These are phyloP conservation scores for Anthoscopus minutus DNA, from an alignment of 2,113 vertebrate genomes.

Conservation along the genomic window DNA sequence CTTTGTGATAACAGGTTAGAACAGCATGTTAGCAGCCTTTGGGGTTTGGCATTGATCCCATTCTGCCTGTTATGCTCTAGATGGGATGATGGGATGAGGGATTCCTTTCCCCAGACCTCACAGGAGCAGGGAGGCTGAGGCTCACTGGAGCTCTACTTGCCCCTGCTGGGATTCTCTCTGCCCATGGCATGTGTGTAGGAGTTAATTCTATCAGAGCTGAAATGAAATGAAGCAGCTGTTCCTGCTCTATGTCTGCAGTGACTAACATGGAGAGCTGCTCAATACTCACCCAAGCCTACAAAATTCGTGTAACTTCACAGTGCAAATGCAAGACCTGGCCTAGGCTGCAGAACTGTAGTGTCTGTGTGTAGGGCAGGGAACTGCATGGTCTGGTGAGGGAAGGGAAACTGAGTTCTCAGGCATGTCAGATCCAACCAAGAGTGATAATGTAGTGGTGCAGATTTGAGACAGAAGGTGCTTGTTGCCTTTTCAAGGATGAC, in stretches of 20 bases:
- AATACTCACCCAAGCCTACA: neutral
- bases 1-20: neutral
- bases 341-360: neutral
- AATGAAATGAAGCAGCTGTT: neutral
- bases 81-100: neutral
- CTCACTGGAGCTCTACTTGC: neutral
- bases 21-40: neutral
- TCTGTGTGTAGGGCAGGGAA: neutral
- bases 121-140: neutral
- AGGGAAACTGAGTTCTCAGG: rapidly evolving
- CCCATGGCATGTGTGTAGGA: rapidly evolving
- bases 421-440: neutral
- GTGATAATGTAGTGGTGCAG: neutral
- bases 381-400: neutral
- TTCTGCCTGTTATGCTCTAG: neutral
- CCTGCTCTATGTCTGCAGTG: neutral
- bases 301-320: neutral
- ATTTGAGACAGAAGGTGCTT: neutral
- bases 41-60: rapidly evolving
- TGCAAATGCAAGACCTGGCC: neutral
- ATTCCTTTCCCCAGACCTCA: neutral
- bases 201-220: neutral
- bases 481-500: neutral
- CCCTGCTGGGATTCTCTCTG: neutral
- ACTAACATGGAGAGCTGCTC: rapidly evolving